Percentiles rank a stretch among this genome's conserved stretches.
Evolutionary conservation across 2,797 vertebrate genomes (phyloP).

Genomic region (Crocodylus rhombifer): DNA sequence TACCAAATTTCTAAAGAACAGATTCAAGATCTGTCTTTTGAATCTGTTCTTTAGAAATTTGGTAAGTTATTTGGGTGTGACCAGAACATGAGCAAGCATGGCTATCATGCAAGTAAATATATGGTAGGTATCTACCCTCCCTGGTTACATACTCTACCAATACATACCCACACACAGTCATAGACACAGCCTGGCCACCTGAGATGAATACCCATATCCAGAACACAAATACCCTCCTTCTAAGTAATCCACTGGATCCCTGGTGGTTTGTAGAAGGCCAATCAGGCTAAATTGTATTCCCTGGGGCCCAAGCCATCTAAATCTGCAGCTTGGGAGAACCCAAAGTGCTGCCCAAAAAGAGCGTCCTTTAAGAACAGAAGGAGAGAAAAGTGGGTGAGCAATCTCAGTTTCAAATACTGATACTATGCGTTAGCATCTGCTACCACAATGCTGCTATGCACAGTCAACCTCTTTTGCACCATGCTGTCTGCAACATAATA

Average conservation of each 20-base stretch:
- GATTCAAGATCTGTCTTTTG: no score
- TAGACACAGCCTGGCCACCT: background rate
- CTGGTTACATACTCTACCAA: background rate
- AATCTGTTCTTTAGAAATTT: no score
- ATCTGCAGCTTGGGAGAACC: background rate
- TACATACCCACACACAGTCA: background rate
- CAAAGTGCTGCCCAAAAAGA: background rate
- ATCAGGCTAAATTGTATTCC: no score
- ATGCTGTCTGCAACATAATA: constrained; percentile 10
- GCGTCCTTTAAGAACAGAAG: background rate
- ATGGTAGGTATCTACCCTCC: background rate
- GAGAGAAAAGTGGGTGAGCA: background rate
- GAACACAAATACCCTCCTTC: no score
- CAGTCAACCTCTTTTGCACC: constrained; percentile 8
- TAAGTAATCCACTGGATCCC: no score
- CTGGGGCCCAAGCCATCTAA: no score
- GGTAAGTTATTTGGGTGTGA: no score
- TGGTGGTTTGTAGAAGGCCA: no score
- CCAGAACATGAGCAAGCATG: no score
- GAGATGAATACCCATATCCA: no score
- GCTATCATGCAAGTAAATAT: no score
- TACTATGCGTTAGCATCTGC: background rate
- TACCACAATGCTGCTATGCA: background rate
- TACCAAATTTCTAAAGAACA: no score
- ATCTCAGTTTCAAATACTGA: background rate